Percentiles rank a stretch among this genome's conserved stretches.
These are phyloP conservation scores for Pyrgus malvae DNA, from an alignment of 2,888 invertebrate species.

Conservation along the genomic window DNA sequence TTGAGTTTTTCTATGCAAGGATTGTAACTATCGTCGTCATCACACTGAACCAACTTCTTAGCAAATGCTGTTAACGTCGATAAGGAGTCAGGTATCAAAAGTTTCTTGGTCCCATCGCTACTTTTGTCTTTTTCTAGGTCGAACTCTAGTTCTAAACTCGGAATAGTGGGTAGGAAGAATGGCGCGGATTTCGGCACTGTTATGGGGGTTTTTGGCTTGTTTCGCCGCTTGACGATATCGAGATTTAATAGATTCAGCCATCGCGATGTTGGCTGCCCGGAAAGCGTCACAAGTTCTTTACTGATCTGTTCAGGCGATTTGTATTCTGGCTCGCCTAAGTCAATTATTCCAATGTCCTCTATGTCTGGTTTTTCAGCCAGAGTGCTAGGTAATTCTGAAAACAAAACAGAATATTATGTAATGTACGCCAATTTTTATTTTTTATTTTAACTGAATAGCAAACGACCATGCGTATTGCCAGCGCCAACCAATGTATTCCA, in stretches of 20 bases:
- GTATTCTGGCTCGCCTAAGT: conserved; percentile 81
- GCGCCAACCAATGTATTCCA: too few species aligned
- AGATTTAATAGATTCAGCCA: conserved; percentile 96
- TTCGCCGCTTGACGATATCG: conserved; percentile 92
- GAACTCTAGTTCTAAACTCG: conserved; percentile 91
- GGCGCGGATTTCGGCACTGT: conserved; percentile 94
- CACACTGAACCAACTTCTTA: conserved; percentile 80
- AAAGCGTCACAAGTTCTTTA: conserved; percentile 90
- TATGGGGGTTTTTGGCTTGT: conserved; percentile 93
- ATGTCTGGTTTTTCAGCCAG: conserved; percentile 73
- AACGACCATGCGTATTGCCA: too few species aligned
- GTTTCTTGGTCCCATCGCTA: conserved; percentile 66
- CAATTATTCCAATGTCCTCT: conserved; percentile 65
- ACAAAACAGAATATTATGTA: background rate
- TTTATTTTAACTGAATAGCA: too few species aligned
- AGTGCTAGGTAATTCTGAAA: conserved; percentile 63
- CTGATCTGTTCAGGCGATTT: conserved; percentile 89
- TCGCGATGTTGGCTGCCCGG: conserved; percentile 91
- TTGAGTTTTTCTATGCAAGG: conserved; percentile 84
- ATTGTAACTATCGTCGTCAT: conserved; percentile 73
- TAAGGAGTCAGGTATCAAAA: conserved; percentile 81
- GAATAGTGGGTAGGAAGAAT: conserved; percentile 96
- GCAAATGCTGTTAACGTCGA: conserved; percentile 87
- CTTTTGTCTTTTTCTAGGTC: conserved; percentile 81
- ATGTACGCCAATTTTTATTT: too few species aligned